Evolutionary conservation across 2,113 vertebrate genomes (phyloP), one percentile per base, ranked within the genome.

Genomic region (Athene noctua): DNA sequence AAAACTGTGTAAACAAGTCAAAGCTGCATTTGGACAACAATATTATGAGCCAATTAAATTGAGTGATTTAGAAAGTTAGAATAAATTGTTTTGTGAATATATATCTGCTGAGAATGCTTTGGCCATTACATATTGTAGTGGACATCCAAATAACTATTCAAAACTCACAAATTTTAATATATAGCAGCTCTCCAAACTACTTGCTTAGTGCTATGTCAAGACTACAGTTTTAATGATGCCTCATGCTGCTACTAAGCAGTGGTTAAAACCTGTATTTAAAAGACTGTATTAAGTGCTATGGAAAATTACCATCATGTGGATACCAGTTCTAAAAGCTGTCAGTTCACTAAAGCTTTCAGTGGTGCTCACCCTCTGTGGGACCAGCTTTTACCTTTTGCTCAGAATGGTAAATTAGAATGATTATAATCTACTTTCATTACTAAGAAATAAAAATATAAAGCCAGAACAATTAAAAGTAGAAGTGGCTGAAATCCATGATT

Each of bases 381-480:
- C 84, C 90, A 95, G 75, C 70, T 96, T 96, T 88, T 88, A 52
- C 74, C 44, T 91, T 71, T 78, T 92, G 55, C 55, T 92, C 49
- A 81, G 73, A 93, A 94, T 73, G 91, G 94, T 94, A 95, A 97
- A 96, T 95, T 67, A 85, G 92, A 81, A 91, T 92, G 57, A 95
- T 97, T 96, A 92, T 92, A 95, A 86, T 96, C 92, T 97, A 92
- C 85, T 86, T 96, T 95, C 55, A 85, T 94, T 97, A 65, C 86
- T 86, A 90, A 93, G 85, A 97, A 96, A 94, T 89, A 88, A 95
- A 96, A 98, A 75, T 88, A 91, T 34, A 94, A 95, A 97, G 47
- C 68, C 84, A 81, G 92, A 88, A 46, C 63, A 94, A 88, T 92
- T 96, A 90, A 92, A 95, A 92, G 85, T 78, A 91, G 91, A 96